Evolutionary conservation across 2,113 vertebrate species (phyloP).

Genomic region (Ornithorhynchus anatinus): DNA sequence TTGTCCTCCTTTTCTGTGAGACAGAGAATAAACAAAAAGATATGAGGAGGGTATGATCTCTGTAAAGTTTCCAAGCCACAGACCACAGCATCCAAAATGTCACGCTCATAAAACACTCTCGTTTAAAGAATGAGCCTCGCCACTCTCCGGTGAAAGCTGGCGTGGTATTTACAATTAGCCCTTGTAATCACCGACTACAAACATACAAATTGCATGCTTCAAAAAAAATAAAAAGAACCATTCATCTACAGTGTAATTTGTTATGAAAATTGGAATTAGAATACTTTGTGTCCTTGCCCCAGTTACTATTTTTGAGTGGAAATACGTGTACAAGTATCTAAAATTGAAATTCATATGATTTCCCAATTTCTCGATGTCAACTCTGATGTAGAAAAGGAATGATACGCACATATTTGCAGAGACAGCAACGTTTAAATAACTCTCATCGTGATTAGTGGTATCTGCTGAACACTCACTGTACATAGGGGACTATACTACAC

Average conservation of each 20-base stretch:
- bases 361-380: too few relatives aligned
- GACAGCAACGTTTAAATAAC: too few relatives aligned
- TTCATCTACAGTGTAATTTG: not conserved
- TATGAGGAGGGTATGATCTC: slow-evolving; percentile 47
- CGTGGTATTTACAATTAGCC: not conserved
- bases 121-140: not conserved
- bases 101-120: not conserved
- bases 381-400: too few relatives aligned
- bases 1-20: not conserved
- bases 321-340: not conserved
- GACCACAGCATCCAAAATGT: not conserved
- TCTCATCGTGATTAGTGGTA: too few relatives aligned
- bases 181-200: not conserved
- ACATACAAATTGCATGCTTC: not conserved
- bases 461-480: too few relatives aligned
- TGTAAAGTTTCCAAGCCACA: slow-evolving; percentile 21
- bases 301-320: slow-evolving; percentile 6
- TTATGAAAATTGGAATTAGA: not conserved
- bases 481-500: too few relatives aligned
- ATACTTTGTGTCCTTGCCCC: not conserved
- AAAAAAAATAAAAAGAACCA: not conserved
- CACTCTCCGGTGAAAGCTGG: slow-evolving; percentile 11
- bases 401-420: too few relatives aligned
- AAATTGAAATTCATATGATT: not conserved
- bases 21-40: slow-evolving; percentile 47